phyloP scores from a whole-genome alignment of 2,888 invertebrate species.

The Stramonita haemastoma region DNA sequence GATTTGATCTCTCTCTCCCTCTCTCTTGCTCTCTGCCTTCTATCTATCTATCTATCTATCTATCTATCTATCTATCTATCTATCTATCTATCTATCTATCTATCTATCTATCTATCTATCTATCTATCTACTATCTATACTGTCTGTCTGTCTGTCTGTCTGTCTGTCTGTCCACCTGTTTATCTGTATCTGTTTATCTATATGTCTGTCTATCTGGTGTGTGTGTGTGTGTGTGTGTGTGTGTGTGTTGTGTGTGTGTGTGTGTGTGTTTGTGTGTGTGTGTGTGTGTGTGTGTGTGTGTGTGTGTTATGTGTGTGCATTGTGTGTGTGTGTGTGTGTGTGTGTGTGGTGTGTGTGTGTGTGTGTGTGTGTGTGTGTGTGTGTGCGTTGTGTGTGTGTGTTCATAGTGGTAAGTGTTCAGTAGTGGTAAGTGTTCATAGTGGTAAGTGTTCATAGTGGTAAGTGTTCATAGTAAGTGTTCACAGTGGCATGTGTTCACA shows the following conservation, averaged over 20 bases:
- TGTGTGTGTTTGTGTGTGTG: not conserved
- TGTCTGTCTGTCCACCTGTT: not conserved
- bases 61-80: not conserved
- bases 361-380: not conserved
- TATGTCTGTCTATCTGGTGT: not conserved
- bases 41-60: not conserved
- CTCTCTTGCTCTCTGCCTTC: not conserved
- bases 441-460: too few species aligned
- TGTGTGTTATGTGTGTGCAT: too few species aligned
- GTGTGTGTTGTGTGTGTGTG: not conserved
- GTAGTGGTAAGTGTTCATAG: too few species aligned
- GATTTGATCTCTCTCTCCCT: not conserved
- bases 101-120: not conserved
- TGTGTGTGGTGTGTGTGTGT: not conserved
- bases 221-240: not conserved
- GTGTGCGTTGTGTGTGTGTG: not conserved
- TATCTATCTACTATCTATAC: not conserved
- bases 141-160: not conserved
- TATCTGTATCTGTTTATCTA: not conserved
- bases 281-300: too few species aligned
- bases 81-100: not conserved
- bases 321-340: not conserved
- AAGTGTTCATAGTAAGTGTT: too few species aligned
- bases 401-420: not conserved
- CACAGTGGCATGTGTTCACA: too few species aligned